A percentile compares a stretch with the other conserved stretches of the same genome.
Conservation (phyloP, 2,797 vertebrate species). For the Neosilurus hyrtlii region DNA sequence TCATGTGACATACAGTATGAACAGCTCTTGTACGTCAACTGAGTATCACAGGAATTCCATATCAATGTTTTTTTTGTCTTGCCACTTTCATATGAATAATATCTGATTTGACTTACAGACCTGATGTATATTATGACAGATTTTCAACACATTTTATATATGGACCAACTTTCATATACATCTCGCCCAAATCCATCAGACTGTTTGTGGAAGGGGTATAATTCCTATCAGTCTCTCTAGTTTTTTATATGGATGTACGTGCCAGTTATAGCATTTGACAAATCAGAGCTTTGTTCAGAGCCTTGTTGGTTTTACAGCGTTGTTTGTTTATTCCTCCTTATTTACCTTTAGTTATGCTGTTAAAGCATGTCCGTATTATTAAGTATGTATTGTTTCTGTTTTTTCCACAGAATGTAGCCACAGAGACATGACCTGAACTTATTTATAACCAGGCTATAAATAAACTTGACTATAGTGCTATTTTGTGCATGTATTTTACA, state of each 20-base stretch:
- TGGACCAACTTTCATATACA: too few species aligned
- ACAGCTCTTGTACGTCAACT: too few species aligned
- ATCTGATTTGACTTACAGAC: too few species aligned
- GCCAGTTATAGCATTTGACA: not conserved
- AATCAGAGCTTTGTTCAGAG: not conserved
- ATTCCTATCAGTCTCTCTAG: not conserved
- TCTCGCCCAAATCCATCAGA: too few species aligned
- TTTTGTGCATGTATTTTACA: not conserved
- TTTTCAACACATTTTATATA: too few species aligned
- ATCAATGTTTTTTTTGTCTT: too few species aligned
- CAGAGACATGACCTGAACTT: not conserved
- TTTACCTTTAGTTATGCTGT: not conserved
- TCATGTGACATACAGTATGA: too few species aligned
- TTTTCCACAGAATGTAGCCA: not conserved
- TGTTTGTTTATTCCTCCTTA: not conserved
- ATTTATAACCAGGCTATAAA: constrained; percentile 8
- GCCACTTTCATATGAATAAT: too few species aligned
- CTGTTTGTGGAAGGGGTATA: too few species aligned
- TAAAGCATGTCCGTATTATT: not conserved
- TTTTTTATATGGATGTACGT: not conserved
- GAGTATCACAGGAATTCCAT: too few species aligned
- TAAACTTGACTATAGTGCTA: not conserved
- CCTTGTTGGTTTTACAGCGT: not conserved
- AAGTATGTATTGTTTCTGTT: not conserved
- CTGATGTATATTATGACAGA: too few species aligned